Conservation (phyloP, 1,140 invertebrate species). For the Pseudachorutes palmiensis region DNA sequence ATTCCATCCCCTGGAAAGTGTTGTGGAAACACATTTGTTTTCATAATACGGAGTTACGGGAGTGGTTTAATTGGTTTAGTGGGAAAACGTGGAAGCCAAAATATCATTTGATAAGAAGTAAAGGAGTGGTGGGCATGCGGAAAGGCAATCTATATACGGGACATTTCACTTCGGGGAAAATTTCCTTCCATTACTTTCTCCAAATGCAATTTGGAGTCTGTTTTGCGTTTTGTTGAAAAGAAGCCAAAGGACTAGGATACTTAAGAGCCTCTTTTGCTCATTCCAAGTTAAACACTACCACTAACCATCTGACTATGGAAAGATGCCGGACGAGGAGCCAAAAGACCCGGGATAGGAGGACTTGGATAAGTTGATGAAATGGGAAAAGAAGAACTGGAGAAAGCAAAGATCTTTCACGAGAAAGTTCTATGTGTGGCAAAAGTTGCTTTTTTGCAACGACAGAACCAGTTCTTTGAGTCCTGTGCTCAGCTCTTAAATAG, state of each 20-base stretch:
- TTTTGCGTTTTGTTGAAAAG: not conserved
- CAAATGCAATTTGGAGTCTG: not conserved
- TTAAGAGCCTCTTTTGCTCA: not conserved
- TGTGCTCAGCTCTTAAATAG: slow-evolving; percentile 4
- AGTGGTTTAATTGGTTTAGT: slow-evolving; percentile 7
- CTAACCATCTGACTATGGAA: not conserved
- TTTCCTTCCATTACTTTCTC: not conserved
- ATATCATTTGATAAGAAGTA: not conserved
- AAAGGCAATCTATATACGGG: not conserved
- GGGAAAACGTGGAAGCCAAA: not conserved
- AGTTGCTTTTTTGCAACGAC: not conserved
- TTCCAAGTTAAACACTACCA: not conserved
- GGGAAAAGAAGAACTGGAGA: not conserved
- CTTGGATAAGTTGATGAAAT: slow-evolving; percentile 11
- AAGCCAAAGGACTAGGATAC: slow-evolving; percentile 1
- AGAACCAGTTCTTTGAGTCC: too few species aligned
- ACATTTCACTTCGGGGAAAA: not conserved
- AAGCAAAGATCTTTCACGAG: not conserved
- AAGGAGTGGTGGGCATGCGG: not conserved
- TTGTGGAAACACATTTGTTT: slow-evolving; percentile 9
- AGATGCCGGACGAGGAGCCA: not conserved
- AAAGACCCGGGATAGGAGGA: too few species aligned
- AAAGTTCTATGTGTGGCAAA: not conserved
- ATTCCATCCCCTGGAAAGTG: not conserved
- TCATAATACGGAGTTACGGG: not conserved